phyloP scores from a whole-genome alignment of 2,797 vertebrate genomes.

The Phataginus tetradactyla region DNA sequence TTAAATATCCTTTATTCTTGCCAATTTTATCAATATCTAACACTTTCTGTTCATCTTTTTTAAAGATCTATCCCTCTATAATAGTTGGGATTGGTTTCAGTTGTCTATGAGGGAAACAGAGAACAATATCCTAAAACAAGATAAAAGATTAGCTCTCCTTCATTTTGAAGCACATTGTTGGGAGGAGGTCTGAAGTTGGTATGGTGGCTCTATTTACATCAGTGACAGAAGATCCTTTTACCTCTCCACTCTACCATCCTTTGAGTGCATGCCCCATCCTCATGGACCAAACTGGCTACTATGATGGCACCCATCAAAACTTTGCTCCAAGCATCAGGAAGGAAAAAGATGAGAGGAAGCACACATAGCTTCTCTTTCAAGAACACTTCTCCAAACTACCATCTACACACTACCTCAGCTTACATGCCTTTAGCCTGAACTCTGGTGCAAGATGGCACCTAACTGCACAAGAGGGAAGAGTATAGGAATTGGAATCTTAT shows the following conservation, averaged over 20 bases:
- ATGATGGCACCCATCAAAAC: neutral
- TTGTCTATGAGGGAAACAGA: neutral
- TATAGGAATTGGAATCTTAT: neutral
- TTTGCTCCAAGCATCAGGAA: neutral
- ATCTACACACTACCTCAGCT: neutral
- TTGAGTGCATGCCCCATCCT: neutral
- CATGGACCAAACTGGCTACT: neutral
- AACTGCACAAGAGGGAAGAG: neutral
- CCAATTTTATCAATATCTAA: neutral
- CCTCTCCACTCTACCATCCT: neutral
- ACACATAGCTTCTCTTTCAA: neutral
- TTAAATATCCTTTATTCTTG: neutral
- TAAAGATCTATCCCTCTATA: neutral
- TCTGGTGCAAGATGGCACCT: neutral
- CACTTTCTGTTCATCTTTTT: neutral
- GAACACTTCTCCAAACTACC: neutral
- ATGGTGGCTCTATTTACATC: neutral
- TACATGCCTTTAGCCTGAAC: neutral
- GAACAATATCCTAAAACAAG: neutral
- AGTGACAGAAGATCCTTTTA: neutral
- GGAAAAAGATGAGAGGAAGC: neutral
- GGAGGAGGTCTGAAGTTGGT: neutral
- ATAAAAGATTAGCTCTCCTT: neutral
- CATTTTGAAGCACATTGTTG: neutral
- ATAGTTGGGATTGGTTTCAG: neutral